These are phyloP conservation scores for Reinhardtius hippoglossoides DNA, from an alignment of 2,113 vertebrate species.

Conservation along the genomic window DNA sequence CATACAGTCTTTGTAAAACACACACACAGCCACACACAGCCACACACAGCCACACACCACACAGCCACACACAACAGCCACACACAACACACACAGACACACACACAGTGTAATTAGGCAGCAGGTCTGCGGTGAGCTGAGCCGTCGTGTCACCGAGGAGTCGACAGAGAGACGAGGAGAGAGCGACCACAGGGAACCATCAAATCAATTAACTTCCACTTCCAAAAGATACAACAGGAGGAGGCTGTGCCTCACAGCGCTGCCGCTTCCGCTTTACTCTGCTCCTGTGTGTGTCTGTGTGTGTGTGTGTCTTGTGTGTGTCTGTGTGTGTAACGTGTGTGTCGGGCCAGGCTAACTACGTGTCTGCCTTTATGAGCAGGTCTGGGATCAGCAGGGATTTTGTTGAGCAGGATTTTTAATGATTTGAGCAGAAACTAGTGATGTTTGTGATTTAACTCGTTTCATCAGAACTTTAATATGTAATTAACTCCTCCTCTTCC, in stretches of 20 bases:
- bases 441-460: no score
- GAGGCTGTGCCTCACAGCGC: constrained; percentile 79
- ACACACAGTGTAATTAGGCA: constrained; percentile 84
- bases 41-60: background rate
- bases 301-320: background rate
- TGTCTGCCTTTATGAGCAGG: constrained; percentile 7
- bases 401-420: background rate
- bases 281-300: constrained; percentile 42
- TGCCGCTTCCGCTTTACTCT: constrained; percentile 89
- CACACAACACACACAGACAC: background rate
- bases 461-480: no score
- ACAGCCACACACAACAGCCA: background rate
- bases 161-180: constrained; percentile 71
- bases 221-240: constrained; percentile 84
- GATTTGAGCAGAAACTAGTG: no score
- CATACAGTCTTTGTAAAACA: background rate
- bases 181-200: constrained; percentile 75
- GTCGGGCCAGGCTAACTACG: background rate
- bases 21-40: background rate
- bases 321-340: background rate
- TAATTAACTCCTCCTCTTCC: no score
- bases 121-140: constrained; percentile 69
- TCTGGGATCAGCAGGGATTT: background rate
- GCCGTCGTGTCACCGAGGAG: constrained; percentile 63
- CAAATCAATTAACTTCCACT: constrained; percentile 97